Conservation (phyloP, 2,888 invertebrate genomes). For the Argynnis bischoffii region DNA sequence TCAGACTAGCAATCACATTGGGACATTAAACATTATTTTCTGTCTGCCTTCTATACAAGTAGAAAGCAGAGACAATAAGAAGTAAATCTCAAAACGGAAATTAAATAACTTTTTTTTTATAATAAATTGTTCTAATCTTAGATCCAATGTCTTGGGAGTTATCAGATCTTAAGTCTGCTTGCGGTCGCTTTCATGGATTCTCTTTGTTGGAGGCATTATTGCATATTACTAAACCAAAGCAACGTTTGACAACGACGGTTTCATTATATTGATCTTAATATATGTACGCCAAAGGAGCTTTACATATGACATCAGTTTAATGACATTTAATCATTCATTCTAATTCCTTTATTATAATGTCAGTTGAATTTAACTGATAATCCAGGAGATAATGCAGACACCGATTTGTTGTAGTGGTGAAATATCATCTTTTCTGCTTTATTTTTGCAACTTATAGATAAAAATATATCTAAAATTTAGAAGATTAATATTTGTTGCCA, state of each 20-base stretch:
- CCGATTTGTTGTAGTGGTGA: too few relatives aligned
- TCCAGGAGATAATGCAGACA: too few relatives aligned
- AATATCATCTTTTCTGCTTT: too few relatives aligned
- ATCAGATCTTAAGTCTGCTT: slow-evolving; percentile 31
- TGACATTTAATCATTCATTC: slow-evolving; percentile 5
- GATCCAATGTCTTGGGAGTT: slow-evolving; percentile 19
- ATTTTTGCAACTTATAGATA: too few relatives aligned
- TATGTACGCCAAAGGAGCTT: slow-evolving; percentile 11
- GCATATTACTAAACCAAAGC: slow-evolving; percentile 32
- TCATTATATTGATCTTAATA: slow-evolving; percentile 32
- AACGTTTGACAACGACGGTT: slow-evolving; percentile 28
- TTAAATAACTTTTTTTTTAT: neutral
- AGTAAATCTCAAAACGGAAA: too few relatives aligned
- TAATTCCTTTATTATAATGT: slow-evolving; percentile 2
- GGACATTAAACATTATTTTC: too few relatives aligned
- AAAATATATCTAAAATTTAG: too few relatives aligned
- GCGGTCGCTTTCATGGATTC: slow-evolving; percentile 28
- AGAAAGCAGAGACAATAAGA: too few relatives aligned
- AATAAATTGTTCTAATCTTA: slow-evolving; percentile 8
- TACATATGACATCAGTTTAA: slow-evolving; percentile 2
- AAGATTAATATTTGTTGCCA: too few relatives aligned
- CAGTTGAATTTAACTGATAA: neutral
- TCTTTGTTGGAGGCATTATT: slow-evolving; percentile 32
- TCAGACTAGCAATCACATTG: too few relatives aligned
- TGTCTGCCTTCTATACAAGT: too few relatives aligned